phyloP scores from a whole-genome alignment of 1,140 invertebrate genomes.

The Sitophilus oryzae region DNA sequence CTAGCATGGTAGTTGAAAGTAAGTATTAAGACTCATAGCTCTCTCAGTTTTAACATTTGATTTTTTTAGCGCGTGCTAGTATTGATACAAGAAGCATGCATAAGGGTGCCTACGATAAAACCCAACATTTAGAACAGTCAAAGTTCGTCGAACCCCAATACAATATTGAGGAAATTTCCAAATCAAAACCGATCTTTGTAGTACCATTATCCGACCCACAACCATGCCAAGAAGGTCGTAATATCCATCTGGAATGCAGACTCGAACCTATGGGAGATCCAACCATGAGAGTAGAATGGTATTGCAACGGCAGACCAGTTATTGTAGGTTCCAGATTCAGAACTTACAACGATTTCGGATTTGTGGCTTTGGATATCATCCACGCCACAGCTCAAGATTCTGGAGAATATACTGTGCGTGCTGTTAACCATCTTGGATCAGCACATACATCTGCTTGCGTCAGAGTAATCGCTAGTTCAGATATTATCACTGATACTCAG shows the following conservation, averaged over 20 bases:
- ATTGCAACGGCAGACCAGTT: constrained; percentile 81
- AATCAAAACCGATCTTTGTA: constrained; percentile 86
- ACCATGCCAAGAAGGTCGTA: constrained; percentile 83
- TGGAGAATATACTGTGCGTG: constrained; percentile 88
- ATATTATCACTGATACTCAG: constrained; percentile 88
- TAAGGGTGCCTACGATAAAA: constrained; percentile 76
- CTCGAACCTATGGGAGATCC: constrained; percentile 91
- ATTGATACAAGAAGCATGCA: constrained; percentile 88
- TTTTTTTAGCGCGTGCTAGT: constrained; percentile 65
- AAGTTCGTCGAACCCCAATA: constrained; percentile 83
- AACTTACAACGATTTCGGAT: constrained; percentile 94
- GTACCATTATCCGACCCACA: constrained; percentile 75
- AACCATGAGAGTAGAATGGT: constrained; percentile 95
- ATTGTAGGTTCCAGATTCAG: constrained; percentile 86
- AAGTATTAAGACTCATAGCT: constrained; percentile 50
- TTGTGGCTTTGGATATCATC: constrained; percentile 85
- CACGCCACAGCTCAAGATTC: constrained; percentile 82
- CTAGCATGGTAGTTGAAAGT: constrained; percentile 84
- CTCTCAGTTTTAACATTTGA: constrained; percentile 14
- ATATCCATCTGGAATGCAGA: constrained; percentile 84
- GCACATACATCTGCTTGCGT: constrained; percentile 89
- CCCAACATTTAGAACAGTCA: constrained; percentile 77
- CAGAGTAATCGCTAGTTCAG: constrained; percentile 73
- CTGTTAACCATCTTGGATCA: constrained; percentile 84
- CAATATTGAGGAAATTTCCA: constrained; percentile 87